Evolutionary conservation across 2,797 vertebrate species (phyloP).

Genomic region (Onychomys torridus): DNA sequence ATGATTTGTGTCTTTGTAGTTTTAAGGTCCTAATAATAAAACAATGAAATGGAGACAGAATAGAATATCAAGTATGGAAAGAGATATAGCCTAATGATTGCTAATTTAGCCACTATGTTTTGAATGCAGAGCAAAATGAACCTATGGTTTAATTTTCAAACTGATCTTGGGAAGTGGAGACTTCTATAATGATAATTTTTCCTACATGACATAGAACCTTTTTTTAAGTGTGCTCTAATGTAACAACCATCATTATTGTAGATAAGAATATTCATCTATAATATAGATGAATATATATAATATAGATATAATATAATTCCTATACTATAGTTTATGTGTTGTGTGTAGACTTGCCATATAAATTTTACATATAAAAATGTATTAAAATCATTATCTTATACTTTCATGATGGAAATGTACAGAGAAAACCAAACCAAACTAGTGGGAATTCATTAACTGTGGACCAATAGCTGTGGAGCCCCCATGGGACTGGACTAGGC

Average conservation of each 20-base stretch:
- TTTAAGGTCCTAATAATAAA: conserved; percentile 15
- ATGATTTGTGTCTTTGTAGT: not conserved
- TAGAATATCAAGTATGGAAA: not conserved
- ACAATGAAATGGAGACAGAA: not conserved
- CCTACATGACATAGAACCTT: not conserved
- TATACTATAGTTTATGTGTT: not conserved
- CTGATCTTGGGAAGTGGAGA: not conserved
- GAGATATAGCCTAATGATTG: not conserved
- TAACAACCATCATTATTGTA: not conserved
- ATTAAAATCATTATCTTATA: not conserved
- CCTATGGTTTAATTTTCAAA: not conserved
- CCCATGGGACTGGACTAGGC: too few species aligned
- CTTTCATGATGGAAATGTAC: too few species aligned
- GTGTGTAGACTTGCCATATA: not conserved
- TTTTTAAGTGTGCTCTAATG: not conserved
- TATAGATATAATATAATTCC: not conserved
- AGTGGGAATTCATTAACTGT: too few species aligned
- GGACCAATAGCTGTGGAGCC: too few species aligned
- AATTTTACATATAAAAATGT: not conserved
- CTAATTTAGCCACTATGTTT: not conserved
- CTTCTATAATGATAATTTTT: conserved; percentile 14
- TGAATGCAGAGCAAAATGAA: not conserved
- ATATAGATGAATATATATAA: not conserved
- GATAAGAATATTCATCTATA: not conserved
- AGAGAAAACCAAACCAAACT: too few species aligned